A percentile compares a stretch with the other conserved stretches of the same genome.
Conservation (phyloP, 2,113 vertebrate species). For the Microcebus lehilahytsara region DNA sequence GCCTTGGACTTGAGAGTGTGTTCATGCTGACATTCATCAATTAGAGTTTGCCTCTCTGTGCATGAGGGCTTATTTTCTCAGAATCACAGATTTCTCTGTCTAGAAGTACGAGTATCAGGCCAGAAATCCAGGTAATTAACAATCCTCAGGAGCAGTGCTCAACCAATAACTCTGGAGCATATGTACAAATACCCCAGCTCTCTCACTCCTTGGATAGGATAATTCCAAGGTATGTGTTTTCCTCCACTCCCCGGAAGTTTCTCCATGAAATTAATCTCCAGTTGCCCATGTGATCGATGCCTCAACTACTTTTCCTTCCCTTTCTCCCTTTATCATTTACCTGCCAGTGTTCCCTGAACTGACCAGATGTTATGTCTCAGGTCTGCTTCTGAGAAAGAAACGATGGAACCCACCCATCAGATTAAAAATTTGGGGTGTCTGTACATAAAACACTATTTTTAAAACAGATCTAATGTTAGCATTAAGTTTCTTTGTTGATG, state of each 20-base stretch:
- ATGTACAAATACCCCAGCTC: neutral
- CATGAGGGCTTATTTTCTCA: neutral
- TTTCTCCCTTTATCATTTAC: neutral
- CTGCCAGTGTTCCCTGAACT: neutral
- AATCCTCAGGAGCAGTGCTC: neutral
- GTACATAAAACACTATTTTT: neutral
- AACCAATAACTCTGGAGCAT: neutral
- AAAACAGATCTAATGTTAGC: neutral
- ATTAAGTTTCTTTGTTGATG: neutral
- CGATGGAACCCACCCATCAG: neutral
- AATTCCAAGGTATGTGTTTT: neutral
- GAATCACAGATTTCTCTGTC: neutral
- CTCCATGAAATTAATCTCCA: neutral
- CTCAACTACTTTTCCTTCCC: neutral
- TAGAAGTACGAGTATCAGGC: neutral
- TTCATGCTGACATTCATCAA: fast-evolving
- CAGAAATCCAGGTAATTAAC: neutral
- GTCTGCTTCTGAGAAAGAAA: neutral
- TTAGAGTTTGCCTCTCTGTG: neutral
- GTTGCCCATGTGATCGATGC: neutral
- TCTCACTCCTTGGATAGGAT: fast-evolving
- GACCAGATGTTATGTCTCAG: neutral
- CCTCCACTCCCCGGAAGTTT: neutral
- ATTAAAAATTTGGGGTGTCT: neutral
- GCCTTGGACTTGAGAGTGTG: too few relatives aligned